Conservation (phyloP, 1,140 invertebrate genomes). For the Limonius californicus region DNA sequence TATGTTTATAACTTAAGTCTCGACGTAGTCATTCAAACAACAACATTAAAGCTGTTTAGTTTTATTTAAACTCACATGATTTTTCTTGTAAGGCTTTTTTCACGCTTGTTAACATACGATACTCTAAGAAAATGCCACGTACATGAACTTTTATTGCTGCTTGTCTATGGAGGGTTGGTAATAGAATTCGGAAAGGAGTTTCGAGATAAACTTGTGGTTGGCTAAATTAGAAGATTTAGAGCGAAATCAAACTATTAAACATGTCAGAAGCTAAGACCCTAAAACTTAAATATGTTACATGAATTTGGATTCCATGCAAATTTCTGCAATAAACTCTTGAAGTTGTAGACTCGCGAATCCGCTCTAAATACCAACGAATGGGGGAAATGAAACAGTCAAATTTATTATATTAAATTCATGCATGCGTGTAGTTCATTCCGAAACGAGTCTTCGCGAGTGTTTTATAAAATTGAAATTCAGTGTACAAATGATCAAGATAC, state of each 20-base stretch:
- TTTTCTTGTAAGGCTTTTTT: too few species aligned
- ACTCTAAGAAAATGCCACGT: too few species aligned
- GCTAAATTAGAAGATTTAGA: not conserved
- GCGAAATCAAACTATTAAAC: slow-evolving; percentile 12
- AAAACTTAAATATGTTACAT: slow-evolving; percentile 18
- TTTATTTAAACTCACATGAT: too few species aligned
- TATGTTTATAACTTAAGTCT: too few species aligned
- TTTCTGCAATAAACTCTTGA: slow-evolving; percentile 17
- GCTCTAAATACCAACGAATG: slow-evolving; percentile 6
- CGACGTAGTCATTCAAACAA: too few species aligned
- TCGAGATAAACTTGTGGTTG: too few species aligned
- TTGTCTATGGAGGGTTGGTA: too few species aligned
- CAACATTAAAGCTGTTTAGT: too few species aligned
- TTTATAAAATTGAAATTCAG: not conserved
- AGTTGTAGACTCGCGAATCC: slow-evolving; percentile 12
- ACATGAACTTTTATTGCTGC: too few species aligned
- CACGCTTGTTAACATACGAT: too few species aligned
- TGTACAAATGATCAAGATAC: not conserved
- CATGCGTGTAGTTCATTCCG: not conserved
- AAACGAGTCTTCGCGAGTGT: not conserved
- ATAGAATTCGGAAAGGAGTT: too few species aligned
- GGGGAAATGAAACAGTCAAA: slow-evolving; percentile 7
- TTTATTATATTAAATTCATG: slow-evolving; percentile 17
- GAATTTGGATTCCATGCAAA: slow-evolving; percentile 18
- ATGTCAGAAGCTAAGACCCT: not conserved